Evolutionary conservation across 2,888 invertebrate species (phyloP), one percentile per base, ranked within the genome.

Genomic region (Lepidochrysops patricia): DNA sequence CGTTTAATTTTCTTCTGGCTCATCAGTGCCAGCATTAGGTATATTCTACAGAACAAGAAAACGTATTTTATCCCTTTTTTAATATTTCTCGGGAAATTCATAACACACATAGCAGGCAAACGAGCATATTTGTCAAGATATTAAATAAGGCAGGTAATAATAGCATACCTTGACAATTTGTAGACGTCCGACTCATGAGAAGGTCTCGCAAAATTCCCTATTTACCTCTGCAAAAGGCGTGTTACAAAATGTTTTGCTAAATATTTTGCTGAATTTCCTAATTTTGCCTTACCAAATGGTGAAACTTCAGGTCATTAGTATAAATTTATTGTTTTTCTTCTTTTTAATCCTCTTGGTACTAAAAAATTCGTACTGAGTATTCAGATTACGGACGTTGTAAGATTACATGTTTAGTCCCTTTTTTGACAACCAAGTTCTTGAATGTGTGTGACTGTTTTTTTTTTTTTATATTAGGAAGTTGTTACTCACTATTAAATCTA

Each of bases 131-230:
- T 81, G 79, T 83, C 79, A 81, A 73, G 67, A 74, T 77, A 80
- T 82, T 82, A 82, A 81, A 82, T 82, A 83, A 80, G 34, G 52
- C 12, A 52, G 77, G 76, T 78, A 75, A 82, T 82, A 82, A 82
- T 80, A 73, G 75, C 73, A 77, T 82, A 80, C 82, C 78, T 58
- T 9, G 35, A 15, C 77, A 81, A 83, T 82, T 78, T 72, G 75
- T 70, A 72, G 72, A 73, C 71, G 72, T 66, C 71, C 72, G 68
- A 72, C 69, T 68, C 63, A 60, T 61, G 66, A 63, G 64, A 60
- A 66, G 65, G 63, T 60, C 63, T 61, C 60, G 64, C 63, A 61
- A 61, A 54, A 62, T 61, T 60, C 58, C 61, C 59, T 61, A 64
- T 64, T 63, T 62, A 63, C 63, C 62, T 63, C 60, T 60, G 43